These are phyloP conservation scores for Tuta absoluta DNA, from an alignment of 2,888 invertebrate genomes.

Conservation along the genomic window DNA sequence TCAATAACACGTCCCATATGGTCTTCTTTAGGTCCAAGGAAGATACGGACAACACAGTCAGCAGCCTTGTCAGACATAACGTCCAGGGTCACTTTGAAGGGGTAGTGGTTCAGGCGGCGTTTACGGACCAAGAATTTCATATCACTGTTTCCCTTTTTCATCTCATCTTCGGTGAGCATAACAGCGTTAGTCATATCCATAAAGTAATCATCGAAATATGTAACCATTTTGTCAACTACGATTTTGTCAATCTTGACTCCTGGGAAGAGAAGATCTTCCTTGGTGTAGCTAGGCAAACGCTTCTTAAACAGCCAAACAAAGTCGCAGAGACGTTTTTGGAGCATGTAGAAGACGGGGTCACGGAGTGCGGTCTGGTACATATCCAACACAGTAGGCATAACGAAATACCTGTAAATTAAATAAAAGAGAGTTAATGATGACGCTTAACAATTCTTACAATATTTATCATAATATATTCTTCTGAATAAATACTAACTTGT, in stretches of 20 bases:
- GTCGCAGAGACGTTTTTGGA: constrained; percentile 83
- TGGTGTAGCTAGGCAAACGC: constrained; percentile 81
- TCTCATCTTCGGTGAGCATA: constrained; percentile 68
- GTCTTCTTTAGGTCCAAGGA: constrained; percentile 86
- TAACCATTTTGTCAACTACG: constrained; percentile 83
- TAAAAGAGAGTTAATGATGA: neutral
- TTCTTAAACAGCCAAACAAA: constrained; percentile 82
- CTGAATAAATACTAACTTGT: constrained; percentile 57
- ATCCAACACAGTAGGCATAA: constrained; percentile 82
- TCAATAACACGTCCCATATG: constrained; percentile 78
- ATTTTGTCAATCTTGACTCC: constrained; percentile 84
- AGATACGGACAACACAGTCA: constrained; percentile 84
- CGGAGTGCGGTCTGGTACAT: constrained; percentile 84
- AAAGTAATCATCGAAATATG: constrained; percentile 86
- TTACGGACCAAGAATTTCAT: constrained; percentile 80
- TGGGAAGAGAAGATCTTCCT: constrained; percentile 82
- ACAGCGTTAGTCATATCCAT: constrained; percentile 84
- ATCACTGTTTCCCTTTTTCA: constrained; percentile 71
- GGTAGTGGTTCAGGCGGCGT: constrained; percentile 83
- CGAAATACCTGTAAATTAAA: constrained; percentile 64
- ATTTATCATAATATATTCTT: too few relatives aligned
- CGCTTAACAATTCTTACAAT: neutral
- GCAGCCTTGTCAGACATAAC: constrained; percentile 80
- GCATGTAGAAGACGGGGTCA: constrained; percentile 87
- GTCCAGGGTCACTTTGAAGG: constrained; percentile 81